Evolutionary conservation across 2,888 invertebrate species (phyloP).

Genomic region (Arctia plantaginis): DNA sequence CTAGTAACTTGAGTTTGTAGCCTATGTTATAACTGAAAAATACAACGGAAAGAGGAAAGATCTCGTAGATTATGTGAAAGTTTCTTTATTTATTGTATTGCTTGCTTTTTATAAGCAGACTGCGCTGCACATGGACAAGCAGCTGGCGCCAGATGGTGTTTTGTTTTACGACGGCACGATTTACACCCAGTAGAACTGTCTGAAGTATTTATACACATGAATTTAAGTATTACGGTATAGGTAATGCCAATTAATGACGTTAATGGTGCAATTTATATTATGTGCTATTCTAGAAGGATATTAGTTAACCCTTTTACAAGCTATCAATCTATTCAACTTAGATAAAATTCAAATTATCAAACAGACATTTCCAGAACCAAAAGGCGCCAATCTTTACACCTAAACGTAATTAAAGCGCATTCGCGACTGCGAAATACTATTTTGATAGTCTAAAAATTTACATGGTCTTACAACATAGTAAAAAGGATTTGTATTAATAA

Average conservation of each 20-base stretch:
- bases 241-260: not conserved
- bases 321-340: not conserved
- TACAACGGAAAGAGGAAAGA: slow-evolving; percentile 29
- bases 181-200: not conserved
- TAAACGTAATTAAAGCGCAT: not conserved
- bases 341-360: not conserved
- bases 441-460: not conserved
- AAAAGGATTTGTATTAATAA: not conserved
- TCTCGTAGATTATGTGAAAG: slow-evolving; percentile 33
- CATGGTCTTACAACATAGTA: not conserved
- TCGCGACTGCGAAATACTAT: not conserved
- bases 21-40: slow-evolving; percentile 18
- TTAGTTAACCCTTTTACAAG: not conserved
- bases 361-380: not conserved
- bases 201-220: not conserved
- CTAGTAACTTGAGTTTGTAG: slow-evolving; percentile 17
- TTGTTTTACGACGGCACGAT: not conserved
- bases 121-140: slow-evolving; percentile 20
- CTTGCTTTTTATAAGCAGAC: slow-evolving; percentile 21
- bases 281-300: not conserved
- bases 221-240: not conserved
- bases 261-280: too few species aligned
- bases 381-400: not conserved
- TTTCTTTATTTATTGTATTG: slow-evolving; percentile 31
- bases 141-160: slow-evolving; percentile 33